Base-by-base conservation (phyloP, 2,888 invertebrate genomes). In the Tuberolachnus salignus region DNA sequence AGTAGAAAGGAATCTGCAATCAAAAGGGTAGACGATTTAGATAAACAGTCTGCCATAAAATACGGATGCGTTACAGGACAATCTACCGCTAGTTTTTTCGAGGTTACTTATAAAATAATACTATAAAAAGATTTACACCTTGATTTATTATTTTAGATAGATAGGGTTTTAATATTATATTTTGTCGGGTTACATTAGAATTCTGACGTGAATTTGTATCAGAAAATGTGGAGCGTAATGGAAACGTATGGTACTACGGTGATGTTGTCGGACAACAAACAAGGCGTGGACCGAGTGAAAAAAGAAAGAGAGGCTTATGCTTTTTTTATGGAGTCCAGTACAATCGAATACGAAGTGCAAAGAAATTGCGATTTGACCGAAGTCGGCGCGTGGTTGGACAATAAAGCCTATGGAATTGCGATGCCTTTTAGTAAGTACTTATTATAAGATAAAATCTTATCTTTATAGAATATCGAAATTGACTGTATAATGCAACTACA, bases 291-390 rank as follows among this genome's bases (percentile, higher is more conserved):
- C 16, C 88, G 94, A 81, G 97, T 97, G 0, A 84, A 90, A 73
- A 92, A 91, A 85, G 91, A 90, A 59, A 93, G 93, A 85, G 89
- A 92, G 72, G 89, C 88, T 71, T 99, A 96, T 85, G 98, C 98
- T 3, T 98, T 93, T 85, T 88, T 99, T 64, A 97, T 98, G 95
- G 98, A 98, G 87, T 97, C 96, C 9, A 93, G 96, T 0, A 92
- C 93, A 1, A 92, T 98, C 82, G 98, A 99, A 86, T 99, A 97
- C 86, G 92, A 92, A 83, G 89, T 93, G 82, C 93, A 95, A 85
- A 88, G 93, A 81, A 89, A 94, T 83, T 97, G 97, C 84, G 92
- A 94, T 67, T 88, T 97, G 81, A 92, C 90, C 84, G 92, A 94
- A 87, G 91, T 94, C 11, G 94, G 95, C 1, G 89, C 90, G 14